Conservation (phyloP, 2,113 vertebrate genomes). For the Cavia porcellus region DNA sequence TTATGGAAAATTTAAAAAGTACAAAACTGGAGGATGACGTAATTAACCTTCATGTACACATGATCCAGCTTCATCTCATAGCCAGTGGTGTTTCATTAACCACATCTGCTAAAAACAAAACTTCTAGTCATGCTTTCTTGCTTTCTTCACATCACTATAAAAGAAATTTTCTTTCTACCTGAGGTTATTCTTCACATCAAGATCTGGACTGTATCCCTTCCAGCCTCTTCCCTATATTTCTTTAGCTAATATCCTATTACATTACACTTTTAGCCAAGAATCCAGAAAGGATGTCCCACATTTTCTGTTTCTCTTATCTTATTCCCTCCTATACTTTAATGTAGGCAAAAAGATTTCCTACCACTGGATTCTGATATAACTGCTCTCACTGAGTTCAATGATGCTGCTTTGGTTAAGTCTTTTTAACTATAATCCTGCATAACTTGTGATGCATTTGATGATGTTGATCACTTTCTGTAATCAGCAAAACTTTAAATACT, state of each 20-base stretch:
- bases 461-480: background rate
- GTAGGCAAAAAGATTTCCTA: constrained; percentile 39
- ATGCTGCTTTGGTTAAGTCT: background rate
- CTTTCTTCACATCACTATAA: background rate
- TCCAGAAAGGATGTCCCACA: background rate
- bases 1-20: constrained; percentile 17
- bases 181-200: constrained; percentile 20
- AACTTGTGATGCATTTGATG: background rate
- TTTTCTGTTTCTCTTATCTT: constrained; percentile 28
- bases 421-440: constrained; percentile 23
- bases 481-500: constrained; percentile 28
- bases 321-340: background rate
- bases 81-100: background rate
- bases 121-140: constrained; percentile 21
- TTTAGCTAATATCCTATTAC: background rate
- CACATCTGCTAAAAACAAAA: background rate
- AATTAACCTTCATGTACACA: constrained; percentile 8
- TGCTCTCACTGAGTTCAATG: constrained; percentile 37
- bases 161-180: constrained; percentile 33
- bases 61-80: background rate
- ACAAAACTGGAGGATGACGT: background rate
- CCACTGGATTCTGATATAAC: background rate
- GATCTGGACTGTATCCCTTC: background rate
- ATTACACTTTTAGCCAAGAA: constrained; percentile 14
- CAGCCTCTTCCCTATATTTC: background rate